A percentile compares a stretch with the other conserved stretches of the same genome.
These are phyloP conservation scores for Epinotia bilunana DNA, from an alignment of 2,888 invertebrate species.

Conservation along the genomic window DNA sequence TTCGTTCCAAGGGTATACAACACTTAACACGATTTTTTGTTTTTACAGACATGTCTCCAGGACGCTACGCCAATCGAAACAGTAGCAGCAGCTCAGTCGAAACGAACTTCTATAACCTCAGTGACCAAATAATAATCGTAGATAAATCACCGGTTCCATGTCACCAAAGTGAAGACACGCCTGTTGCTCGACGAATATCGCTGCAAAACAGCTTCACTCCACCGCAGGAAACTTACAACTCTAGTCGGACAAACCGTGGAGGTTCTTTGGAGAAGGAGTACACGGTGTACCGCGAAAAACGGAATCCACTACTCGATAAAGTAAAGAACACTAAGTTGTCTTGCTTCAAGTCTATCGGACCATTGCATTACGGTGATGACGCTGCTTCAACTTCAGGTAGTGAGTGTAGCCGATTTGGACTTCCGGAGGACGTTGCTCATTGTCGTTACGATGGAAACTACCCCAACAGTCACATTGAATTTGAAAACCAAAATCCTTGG, in stretches of 20 bases:
- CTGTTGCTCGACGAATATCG: slow-evolving; percentile 75
- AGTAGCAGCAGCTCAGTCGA: slow-evolving; percentile 86
- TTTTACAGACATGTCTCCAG: slow-evolving; percentile 86
- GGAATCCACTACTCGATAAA: slow-evolving; percentile 88
- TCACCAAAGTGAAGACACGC: slow-evolving; percentile 70
- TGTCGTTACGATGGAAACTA: slow-evolving; percentile 71
- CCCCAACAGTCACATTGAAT: slow-evolving; percentile 72
- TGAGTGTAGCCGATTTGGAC: slow-evolving; percentile 81
- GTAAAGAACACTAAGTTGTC: slow-evolving; percentile 89
- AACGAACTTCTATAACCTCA: slow-evolving; percentile 88
- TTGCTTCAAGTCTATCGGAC: slow-evolving; percentile 86
- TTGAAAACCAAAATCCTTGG: slow-evolving; percentile 82
- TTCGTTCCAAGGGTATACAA: background rate
- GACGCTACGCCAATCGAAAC: slow-evolving; percentile 85
- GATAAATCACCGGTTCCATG: slow-evolving; percentile 83
- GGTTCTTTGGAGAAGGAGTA: slow-evolving; percentile 84
- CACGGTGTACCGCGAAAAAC: slow-evolving; percentile 85
- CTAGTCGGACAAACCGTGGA: slow-evolving; percentile 78
- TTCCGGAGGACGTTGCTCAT: slow-evolving; percentile 72
- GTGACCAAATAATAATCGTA: slow-evolving; percentile 84
- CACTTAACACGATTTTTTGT: slow-evolving; percentile 39
- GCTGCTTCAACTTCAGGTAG: slow-evolving; percentile 81
- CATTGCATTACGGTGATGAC: slow-evolving; percentile 78
- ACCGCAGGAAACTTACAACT: slow-evolving; percentile 79
- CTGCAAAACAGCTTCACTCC: slow-evolving; percentile 74